Evolutionary conservation across 1,140 invertebrate genomes (phyloP), one percentile per base, ranked within the genome.

Genomic region (Panulirus ornatus): DNA sequence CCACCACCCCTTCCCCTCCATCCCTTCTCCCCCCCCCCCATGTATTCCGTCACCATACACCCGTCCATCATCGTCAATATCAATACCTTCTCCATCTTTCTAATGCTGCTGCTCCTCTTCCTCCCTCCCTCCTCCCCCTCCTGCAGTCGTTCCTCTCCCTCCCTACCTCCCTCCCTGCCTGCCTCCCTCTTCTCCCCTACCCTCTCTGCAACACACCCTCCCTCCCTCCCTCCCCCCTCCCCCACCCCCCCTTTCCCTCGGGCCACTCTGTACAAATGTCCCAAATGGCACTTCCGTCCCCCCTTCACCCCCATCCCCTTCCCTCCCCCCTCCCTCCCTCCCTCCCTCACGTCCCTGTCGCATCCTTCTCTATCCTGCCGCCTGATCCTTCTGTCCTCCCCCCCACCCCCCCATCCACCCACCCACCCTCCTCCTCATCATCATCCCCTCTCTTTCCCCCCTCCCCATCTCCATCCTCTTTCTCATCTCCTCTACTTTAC

Each of bases 341-440:
- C 73, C 63, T 11, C 47, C 27, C 27, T 30, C 84, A 30, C 54
- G n/a, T 38, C 11, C 58, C 40, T 44, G 22, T 38, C 66, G 34
- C 5, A 34, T 38, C 58, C 22, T 38, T 44, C 38, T 2, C 36
- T 51, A 30, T 51, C 38, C 44, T 40, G 42, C 40, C 70, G 27
- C 44, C 30, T 40, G 22, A 27, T 51, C 44, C 36, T 73, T 73
- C 42, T 73, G 70, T 73, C 36, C 36, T 8, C 66, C 11, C 71
- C 76, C 71, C 19, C 40, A 14, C 40, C 70, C 83, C 63, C 54
- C 54, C 47, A 27, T 40, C 47, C 54, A 38, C 82, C 42, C 58
- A 9, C 82, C 38, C 82, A 38, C 70, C 34, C n/a, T 44, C 70
- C 42, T 63, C 30, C 58, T 42, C 54, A 16, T 70, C 63, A 27